A percentile compares a stretch with the other conserved stretches of the same genome.
phyloP scores from a whole-genome alignment of 2,888 invertebrate genomes.

The Phortica magna region DNA sequence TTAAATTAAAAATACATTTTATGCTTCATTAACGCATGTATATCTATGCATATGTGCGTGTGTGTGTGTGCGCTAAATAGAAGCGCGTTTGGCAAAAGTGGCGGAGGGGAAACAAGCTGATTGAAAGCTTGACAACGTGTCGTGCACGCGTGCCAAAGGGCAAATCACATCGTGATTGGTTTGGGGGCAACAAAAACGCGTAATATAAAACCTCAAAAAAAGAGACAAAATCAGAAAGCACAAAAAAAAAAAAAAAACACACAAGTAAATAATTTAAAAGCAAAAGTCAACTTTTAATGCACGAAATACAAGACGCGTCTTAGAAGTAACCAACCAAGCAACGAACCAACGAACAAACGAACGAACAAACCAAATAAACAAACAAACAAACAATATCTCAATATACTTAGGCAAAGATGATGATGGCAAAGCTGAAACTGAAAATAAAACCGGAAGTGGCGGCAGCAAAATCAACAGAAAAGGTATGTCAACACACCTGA shows the following conservation, averaged over 20 bases:
- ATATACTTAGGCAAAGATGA: neutral
- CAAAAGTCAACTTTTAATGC: neutral
- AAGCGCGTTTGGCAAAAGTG: no score
- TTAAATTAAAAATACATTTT: conserved; percentile 63
- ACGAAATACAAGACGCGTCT: neutral
- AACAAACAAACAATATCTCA: neutral
- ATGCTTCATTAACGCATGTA: conserved; percentile 51
- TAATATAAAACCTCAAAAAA: conserved; percentile 15
- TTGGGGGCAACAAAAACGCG: neutral
- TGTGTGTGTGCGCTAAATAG: no score
- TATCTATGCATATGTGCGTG: conserved; percentile 27
- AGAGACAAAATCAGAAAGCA: neutral
- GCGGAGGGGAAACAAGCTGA: no score
- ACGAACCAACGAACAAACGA: no score
- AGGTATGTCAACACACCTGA: conserved; percentile 55
- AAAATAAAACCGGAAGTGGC: conserved; percentile 13
- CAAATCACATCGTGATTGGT: no score
- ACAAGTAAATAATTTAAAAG: neutral
- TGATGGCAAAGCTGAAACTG: conserved; percentile 27
- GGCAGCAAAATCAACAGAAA: conserved; percentile 35
- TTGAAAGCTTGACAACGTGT: conserved; percentile 15
- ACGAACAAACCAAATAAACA: neutral
- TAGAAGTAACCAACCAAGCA: conserved; percentile 30
- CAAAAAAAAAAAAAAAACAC: no score
- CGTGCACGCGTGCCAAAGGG: conserved; percentile 9